phyloP scores from a whole-genome alignment of 1,140 invertebrate genomes.

The Neoseiulus cucumeris region DNA sequence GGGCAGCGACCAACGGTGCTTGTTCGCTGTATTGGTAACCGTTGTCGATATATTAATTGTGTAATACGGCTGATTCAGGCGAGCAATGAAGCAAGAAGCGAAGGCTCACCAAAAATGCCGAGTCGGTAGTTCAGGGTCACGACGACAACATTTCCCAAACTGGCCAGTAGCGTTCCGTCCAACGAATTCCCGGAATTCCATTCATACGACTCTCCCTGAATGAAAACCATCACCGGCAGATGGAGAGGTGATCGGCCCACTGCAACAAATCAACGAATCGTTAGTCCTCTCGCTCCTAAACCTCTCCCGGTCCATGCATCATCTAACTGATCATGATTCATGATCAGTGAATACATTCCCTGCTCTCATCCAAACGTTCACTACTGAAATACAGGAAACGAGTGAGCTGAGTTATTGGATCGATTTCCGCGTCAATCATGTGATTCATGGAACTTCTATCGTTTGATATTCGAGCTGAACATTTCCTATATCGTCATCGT shows the following conservation, averaged over 20 bases:
- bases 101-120: slow-evolving; percentile 66
- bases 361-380: not conserved
- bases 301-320: not conserved
- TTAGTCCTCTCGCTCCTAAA: slow-evolving; percentile 2
- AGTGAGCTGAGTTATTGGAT: too few species aligned
- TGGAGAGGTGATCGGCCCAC: slow-evolving; percentile 14
- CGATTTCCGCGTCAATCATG: too few species aligned
- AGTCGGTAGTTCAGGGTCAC: slow-evolving; percentile 88
- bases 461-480: too few species aligned
- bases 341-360: too few species aligned
- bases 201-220: slow-evolving; percentile 87
- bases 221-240: slow-evolving; percentile 68
- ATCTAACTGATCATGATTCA: too few species aligned
- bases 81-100: not conserved
- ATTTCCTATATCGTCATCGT: too few species aligned
- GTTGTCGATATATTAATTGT: too few species aligned
- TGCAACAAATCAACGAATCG: not conserved
- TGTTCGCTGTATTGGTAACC: too few species aligned
- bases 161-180: slow-evolving; percentile 74
- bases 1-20: too few species aligned
- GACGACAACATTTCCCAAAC: slow-evolving; percentile 78
- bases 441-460: too few species aligned
- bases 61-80: too few species aligned
- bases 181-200: slow-evolving; percentile 90
- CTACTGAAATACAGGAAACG: too few species aligned